phyloP scores from a whole-genome alignment of 2,797 vertebrate genomes.

The Pelochelys cantorii region DNA sequence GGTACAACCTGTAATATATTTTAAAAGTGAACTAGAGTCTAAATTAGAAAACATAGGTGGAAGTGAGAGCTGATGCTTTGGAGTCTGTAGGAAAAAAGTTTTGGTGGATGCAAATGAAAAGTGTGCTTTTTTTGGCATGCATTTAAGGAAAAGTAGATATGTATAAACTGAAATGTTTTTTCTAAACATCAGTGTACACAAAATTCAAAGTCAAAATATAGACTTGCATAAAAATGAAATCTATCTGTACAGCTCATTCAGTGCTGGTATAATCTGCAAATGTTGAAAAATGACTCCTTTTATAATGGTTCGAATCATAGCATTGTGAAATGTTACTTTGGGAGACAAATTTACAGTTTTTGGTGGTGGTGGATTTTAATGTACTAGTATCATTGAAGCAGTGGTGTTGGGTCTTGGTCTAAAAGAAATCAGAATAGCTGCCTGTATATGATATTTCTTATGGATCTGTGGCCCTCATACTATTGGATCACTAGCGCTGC shows the following conservation, averaged over 20 bases:
- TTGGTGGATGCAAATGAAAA: not conserved
- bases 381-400: not conserved
- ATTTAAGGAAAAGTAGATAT: not conserved
- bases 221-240: not conserved
- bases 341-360: constrained; percentile 24
- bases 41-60: not conserved
- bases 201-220: not conserved
- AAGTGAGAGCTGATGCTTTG: fast-evolving
- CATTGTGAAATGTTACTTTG: not conserved
- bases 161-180: not conserved
- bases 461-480: not conserved
- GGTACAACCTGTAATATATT: not conserved
- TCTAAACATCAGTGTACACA: not conserved
- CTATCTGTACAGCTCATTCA: not conserved
- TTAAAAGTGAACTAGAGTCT: not conserved
- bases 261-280: not conserved
- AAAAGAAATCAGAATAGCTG: not conserved
- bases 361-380: not conserved
- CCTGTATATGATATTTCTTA: not conserved
- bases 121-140: not conserved
- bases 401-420: not conserved
- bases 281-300: not conserved
- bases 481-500: not conserved
- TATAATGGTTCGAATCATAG: not conserved
- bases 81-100: not conserved